Conservation (phyloP, 2,113 vertebrate genomes). For the Leuciscus idus region DNA sequence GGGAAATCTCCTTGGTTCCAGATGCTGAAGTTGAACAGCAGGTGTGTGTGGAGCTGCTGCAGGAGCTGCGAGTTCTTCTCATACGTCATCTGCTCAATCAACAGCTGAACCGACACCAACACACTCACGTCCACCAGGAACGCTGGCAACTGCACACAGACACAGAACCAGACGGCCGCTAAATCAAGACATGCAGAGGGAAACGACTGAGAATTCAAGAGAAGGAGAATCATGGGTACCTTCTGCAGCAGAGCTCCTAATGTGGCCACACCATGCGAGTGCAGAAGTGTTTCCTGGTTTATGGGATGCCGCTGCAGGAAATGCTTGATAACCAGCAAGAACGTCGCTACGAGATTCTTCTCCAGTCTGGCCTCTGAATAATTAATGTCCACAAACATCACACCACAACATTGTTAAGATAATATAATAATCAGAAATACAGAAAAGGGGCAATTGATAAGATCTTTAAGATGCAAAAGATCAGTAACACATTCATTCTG, state of each 20-base stretch:
- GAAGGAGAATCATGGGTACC: slow-evolving; percentile 68
- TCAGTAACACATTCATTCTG: background rate
- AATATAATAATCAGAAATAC: background rate
- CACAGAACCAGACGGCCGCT: slow-evolving; percentile 4
- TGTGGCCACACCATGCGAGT: slow-evolving; percentile 85
- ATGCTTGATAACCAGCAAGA: slow-evolving; percentile 92
- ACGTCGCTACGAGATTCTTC: slow-evolving; percentile 92
- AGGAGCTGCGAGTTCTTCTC: slow-evolving; percentile 90
- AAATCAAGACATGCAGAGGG: background rate
- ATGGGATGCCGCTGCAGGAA: slow-evolving; percentile 92
- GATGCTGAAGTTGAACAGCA: slow-evolving; percentile 95
- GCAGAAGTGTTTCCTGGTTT: slow-evolving; percentile 93
- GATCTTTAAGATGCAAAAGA: background rate
- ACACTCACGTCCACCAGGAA: slow-evolving; percentile 92
- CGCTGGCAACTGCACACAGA: slow-evolving; percentile 79
- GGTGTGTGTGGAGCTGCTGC: slow-evolving; percentile 90
- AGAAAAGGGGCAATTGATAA: background rate
- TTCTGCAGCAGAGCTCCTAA: slow-evolving; percentile 92
- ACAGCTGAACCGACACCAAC: slow-evolving; percentile 88
- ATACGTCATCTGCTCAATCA: slow-evolving; percentile 90
- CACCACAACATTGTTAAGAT: background rate
- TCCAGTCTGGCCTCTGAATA: slow-evolving; percentile 91
- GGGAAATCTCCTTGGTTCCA: slow-evolving; percentile 98
- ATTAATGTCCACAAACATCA: slow-evolving; percentile 19
- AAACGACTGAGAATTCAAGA: background rate